Percentiles rank a stretch among this genome's conserved stretches.
These are phyloP conservation scores for Pharmacophagus antenor DNA, from an alignment of 2,888 invertebrate species.

Conservation along the genomic window DNA sequence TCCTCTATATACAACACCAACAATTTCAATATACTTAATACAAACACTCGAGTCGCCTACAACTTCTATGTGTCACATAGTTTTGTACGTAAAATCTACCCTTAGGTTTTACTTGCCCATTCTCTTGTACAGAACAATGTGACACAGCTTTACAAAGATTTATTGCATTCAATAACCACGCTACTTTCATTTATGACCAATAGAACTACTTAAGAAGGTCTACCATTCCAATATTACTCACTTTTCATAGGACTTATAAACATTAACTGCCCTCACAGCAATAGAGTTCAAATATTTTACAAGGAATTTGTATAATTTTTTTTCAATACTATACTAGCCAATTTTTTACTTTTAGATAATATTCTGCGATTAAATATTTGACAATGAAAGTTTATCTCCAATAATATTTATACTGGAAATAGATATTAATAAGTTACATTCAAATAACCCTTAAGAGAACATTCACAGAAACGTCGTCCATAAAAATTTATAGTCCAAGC, in stretches of 20 bases:
- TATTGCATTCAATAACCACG: constrained; percentile 73
- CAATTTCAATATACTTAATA: constrained; percentile 73
- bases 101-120: constrained; percentile 16
- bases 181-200: constrained; percentile 71
- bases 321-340: constrained; percentile 19
- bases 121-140: constrained; percentile 47
- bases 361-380: constrained; percentile 45
- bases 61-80: constrained; percentile 50
- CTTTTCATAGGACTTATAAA: constrained; percentile 26
- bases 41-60: constrained; percentile 77
- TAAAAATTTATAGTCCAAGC: constrained; percentile 58
- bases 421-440: constrained; percentile 70
- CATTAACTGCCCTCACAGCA: constrained; percentile 15
- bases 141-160: constrained; percentile 54
- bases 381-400: constrained; percentile 55
- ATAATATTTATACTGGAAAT: constrained; percentile 56
- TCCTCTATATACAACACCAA: constrained; percentile 79
- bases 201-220: constrained; percentile 62
- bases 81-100: constrained; percentile 39
- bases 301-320: constrained; percentile 3
- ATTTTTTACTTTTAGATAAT: constrained; percentile 37
- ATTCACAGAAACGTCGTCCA: constrained; percentile 66
- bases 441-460: constrained; percentile 66
- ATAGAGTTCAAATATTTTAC: constrained; percentile 9
- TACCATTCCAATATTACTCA: constrained; percentile 34